Evolutionary conservation across 2,888 invertebrate genomes (phyloP).

Genomic region (Cephus runcator): DNA sequence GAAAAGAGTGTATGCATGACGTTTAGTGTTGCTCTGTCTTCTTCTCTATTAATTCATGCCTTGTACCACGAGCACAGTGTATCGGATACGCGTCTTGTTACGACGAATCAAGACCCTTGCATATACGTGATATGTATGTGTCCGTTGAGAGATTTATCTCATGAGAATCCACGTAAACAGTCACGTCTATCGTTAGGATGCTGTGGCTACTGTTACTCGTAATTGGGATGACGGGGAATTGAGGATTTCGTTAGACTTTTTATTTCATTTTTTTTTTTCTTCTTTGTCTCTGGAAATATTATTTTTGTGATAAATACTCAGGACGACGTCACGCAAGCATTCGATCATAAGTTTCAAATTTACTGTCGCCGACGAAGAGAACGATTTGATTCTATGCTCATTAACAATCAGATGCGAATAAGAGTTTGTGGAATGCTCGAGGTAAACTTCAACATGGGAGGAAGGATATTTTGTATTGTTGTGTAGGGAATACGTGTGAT

Average conservation of each 20-base stretch:
- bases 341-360: neutral
- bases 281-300: neutral
- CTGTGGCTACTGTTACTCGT: neutral
- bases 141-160: neutral
- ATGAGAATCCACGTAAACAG: neutral
- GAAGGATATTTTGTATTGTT: neutral
- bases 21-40: slow-evolving; percentile 4
- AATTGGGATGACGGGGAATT: neutral
- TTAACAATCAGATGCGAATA: neutral
- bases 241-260: neutral
- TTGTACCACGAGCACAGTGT: neutral
- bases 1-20: slow-evolving; percentile 16
- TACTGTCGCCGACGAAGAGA: neutral
- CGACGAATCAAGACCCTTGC: neutral
- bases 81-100: neutral
- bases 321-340: neutral
- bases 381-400: neutral
- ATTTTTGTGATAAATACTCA: neutral
- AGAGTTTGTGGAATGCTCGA: neutral
- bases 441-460: neutral
- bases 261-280: neutral
- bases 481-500: neutral
- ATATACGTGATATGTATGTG: neutral
- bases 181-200: neutral
- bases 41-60: neutral